A percentile compares a stretch with the other conserved stretches of the same genome.
phyloP scores from a whole-genome alignment of 2,888 invertebrate species.

The Folsomia candida region DNA sequence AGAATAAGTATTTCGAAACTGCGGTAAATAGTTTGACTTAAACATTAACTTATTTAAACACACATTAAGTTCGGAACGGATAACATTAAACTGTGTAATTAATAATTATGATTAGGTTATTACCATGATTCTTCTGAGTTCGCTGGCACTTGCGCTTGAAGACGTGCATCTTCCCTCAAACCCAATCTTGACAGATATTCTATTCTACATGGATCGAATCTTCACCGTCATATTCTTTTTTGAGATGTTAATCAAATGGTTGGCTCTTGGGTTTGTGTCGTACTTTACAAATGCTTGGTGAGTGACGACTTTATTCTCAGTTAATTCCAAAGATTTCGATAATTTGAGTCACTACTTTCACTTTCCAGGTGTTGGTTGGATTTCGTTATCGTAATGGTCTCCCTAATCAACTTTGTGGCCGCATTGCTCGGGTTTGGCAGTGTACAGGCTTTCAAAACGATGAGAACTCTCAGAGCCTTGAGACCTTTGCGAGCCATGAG shows the following conservation, averaged over 20 bases:
- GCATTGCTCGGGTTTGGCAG: conserved; percentile 92
- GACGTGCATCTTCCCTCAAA: conserved; percentile 89
- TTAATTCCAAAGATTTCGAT: neutral
- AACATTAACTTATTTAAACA: neutral
- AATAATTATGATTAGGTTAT: conserved; percentile 61
- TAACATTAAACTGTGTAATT: too few species aligned
- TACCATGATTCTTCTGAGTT: conserved; percentile 96
- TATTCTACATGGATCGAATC: conserved; percentile 95
- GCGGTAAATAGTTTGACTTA: conserved; percentile 68
- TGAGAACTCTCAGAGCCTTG: conserved; percentile 96
- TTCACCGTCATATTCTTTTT: conserved; percentile 97
- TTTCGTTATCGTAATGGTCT: conserved; percentile 95
- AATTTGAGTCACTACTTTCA: neutral
- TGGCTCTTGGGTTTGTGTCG: conserved; percentile 85
- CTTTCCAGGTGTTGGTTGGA: conserved; percentile 71
- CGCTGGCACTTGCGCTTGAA: conserved; percentile 95
- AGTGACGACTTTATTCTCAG: neutral
- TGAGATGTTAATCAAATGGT: conserved; percentile 98
- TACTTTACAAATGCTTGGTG: conserved; percentile 99
- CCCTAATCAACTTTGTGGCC: conserved; percentile 62
- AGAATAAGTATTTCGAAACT: conserved; percentile 99
- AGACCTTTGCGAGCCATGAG: conserved; percentile 98
- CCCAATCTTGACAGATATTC: conserved; percentile 85
- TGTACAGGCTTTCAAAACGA: conserved; percentile 98
- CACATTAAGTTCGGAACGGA: too few species aligned